Base-by-base conservation (phyloP, 2,888 invertebrate genomes). In the Sicus ferrugineus region DNA sequence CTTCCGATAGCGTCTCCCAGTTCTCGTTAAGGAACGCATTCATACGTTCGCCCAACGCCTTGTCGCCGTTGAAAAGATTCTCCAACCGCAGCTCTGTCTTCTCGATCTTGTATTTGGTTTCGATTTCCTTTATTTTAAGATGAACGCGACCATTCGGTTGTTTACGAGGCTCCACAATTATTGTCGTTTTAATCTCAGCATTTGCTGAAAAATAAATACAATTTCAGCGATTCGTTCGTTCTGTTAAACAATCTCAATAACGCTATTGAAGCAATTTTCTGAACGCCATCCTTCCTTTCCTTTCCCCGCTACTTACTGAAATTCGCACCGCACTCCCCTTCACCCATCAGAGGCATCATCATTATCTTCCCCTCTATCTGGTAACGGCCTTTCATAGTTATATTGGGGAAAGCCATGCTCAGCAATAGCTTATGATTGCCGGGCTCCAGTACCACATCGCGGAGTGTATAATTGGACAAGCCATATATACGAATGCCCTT, bases 1-100 rank as follows among this genome's bases (percentile, higher is more conserved):
- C 93, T 31, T 89, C 89, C 0, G 90, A 88, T 1, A 94, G 87
- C 34, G 87, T 88, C 76, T 89, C 88, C 93, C 93, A 93, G 80
- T 93, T 93, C 59, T 93, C 91, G 78, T 93, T 93, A 26, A 94
- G 82, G 80, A 93, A 93, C 34, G 88, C 83, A 81, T 93, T 93
- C 90, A 93, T 91, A 2, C 90, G 88, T 23, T 89, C 87, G 31
- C 92, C 92, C 67, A 92, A 81, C 71, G 90, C 89, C 67, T 87
- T 85, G 74, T 93, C 91, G 0, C 91, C 91, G 71, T 92, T 90
- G 78, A 93, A 93, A 1, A 93, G 86, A 84, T 93, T 89, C 21
- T 90, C 89, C 61, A 94, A 84, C 73, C 90, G 87, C 73, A 93
- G 86, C 16, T 88, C 86, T 0, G 90, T 92, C 64, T 88, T 86